Percentiles rank a stretch among this genome's conserved stretches.
Conservation (phyloP, 1,140 invertebrate species). For the Ceratosolen fusciceps region DNA sequence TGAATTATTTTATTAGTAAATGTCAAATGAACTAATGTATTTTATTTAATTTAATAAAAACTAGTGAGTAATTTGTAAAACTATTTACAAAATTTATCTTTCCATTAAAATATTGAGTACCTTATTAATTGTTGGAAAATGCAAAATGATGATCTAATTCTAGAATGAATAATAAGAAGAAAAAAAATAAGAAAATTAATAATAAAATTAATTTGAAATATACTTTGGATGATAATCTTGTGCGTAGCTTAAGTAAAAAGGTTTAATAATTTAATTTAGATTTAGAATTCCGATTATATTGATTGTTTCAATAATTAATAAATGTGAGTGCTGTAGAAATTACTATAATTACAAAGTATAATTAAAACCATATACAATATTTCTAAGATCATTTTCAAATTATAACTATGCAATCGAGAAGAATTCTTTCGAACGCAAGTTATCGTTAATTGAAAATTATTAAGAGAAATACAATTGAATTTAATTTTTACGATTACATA, state of each 20-base stretch:
- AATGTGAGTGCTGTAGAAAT: not conserved
- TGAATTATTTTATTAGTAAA: too few species aligned
- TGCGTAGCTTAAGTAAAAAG: not conserved
- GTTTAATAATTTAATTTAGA: not conserved
- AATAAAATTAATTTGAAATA: not conserved
- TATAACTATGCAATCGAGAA: not conserved
- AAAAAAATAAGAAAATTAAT: not conserved
- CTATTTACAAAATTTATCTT: too few species aligned
- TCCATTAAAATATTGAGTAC: too few species aligned
- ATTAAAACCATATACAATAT: not conserved
- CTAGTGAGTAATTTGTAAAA: too few species aligned
- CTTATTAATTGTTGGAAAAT: too few species aligned
- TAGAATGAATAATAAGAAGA: too few species aligned
- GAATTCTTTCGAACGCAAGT: not conserved
- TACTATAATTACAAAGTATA: not conserved
- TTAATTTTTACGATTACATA: not conserved
- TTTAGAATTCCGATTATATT: not conserved
- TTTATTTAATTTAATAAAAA: too few species aligned
- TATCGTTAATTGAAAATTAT: conserved; percentile 11
- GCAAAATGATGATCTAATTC: too few species aligned
- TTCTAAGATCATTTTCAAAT: not conserved
- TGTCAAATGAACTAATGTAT: too few species aligned
- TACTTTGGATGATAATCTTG: not conserved
- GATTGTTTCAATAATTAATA: not conserved
- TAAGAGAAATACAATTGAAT: not conserved